A percentile compares a stretch with the other conserved stretches of the same genome.
Conservation (phyloP, 1,140 invertebrate genomes). For the Linepithema humile region DNA sequence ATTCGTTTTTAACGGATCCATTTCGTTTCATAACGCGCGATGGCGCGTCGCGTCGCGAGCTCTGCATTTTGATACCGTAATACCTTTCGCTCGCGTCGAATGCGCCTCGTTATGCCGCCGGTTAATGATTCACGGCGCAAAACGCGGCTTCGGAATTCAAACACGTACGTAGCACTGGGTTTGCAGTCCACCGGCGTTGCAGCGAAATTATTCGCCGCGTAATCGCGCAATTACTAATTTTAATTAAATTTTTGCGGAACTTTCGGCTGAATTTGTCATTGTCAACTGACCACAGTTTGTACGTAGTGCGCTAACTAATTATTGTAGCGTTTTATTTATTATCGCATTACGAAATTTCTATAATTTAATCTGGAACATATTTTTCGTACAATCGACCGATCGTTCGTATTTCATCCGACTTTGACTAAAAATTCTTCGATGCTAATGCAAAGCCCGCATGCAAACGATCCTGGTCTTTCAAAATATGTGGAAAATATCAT, state of each 20-base stretch:
- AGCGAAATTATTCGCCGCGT: slow-evolving; percentile 3
- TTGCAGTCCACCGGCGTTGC: background rate
- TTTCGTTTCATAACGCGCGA: slow-evolving; percentile 35
- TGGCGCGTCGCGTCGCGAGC: slow-evolving; percentile 28
- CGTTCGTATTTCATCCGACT: no score
- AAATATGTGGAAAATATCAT: no score
- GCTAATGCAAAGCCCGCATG: background rate
- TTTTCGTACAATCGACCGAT: background rate
- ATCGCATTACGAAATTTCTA: no score
- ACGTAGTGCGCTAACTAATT: background rate
- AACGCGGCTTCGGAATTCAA: slow-evolving; percentile 25
- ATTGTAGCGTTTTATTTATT: background rate
- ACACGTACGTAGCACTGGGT: background rate
- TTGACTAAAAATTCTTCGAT: background rate
- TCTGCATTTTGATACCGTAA: slow-evolving; percentile 13
- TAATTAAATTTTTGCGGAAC: slow-evolving; percentile 27
- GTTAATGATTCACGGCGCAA: slow-evolving; percentile 41
- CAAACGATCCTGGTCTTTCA: background rate
- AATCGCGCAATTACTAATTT: slow-evolving; percentile 43
- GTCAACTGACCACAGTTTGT: background rate
- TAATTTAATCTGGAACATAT: background rate
- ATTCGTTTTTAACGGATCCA: slow-evolving; percentile 46
- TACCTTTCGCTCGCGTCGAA: background rate
- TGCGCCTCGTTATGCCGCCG: slow-evolving; percentile 24
- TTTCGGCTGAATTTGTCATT: background rate